Base-by-base conservation (phyloP, 2,113 vertebrate species). In the Pluvianellus socialis region DNA sequence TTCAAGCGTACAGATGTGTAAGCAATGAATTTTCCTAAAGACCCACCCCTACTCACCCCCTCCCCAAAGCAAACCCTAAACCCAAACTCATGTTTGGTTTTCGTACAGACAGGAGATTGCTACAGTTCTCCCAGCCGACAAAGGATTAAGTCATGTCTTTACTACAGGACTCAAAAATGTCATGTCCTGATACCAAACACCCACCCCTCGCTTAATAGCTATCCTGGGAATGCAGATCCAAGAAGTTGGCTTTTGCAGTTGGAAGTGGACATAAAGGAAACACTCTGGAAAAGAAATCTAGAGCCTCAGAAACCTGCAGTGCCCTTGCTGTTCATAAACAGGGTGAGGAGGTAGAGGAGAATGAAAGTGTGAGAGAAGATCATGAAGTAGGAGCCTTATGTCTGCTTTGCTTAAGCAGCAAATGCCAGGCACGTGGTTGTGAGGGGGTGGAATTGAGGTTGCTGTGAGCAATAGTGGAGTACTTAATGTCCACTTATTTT, bases 351-450 rank as follows among this genome's bases (percentile, higher is more conserved):
- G 7, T 32, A 44, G 27, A 33, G 22, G 44, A 59, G 26, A 70
- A 40, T 12, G 50, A 20, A 2, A 12, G 7, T n/a, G 30, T 56
- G 38, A 42, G 47, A 42, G 38, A 83, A 53, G 19, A 40, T 58
- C 4, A 26, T 35, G 33, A 23, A 74, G 52, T 44, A 33, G 33
- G 38, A 84, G 26, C 38, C n/a, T 58, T 63, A 32, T 28, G 33
- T 68, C 5, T 50, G 9, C 24, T 58, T 63, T 71, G 14, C 50
- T 67, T 45, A 16, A n/a, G 19, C 56, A 32, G 33, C 63, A 68
- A 53, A 27, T 23, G 22, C 30, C 52, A 40, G 13, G 17, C 40
- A 33, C 0, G 0, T 58, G 63, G 26, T 42, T 55, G 42, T 56
- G 50, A 71, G 42, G 33, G 19, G 30, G 5, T 59, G 35, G 28